These are phyloP conservation scores for Bryconaethiops microstoma DNA, from an alignment of 2,797 vertebrate species.

Conservation along the genomic window DNA sequence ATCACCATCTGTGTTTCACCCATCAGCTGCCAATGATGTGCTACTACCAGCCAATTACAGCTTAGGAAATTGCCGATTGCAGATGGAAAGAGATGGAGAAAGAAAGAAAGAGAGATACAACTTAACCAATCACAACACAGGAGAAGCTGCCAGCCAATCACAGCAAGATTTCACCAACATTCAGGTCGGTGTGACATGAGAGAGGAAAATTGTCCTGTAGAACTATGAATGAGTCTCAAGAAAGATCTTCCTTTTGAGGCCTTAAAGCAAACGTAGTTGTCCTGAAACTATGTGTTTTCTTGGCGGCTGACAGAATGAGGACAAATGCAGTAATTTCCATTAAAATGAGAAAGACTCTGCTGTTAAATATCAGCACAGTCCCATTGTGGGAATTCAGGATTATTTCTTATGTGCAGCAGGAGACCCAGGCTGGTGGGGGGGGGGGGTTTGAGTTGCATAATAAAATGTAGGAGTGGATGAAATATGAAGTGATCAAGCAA, in stretches of 20 bases:
- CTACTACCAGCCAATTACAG: background rate
- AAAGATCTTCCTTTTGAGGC: background rate
- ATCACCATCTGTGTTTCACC: too few relatives aligned
- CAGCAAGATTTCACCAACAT: background rate
- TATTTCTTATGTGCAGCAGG: background rate
- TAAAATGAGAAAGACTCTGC: slow-evolving; percentile 63
- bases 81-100: too few relatives aligned
- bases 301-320: slow-evolving; percentile 71
- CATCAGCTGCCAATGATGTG: background rate
- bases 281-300: background rate
- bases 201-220: background rate
- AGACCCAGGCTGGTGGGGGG: background rate
- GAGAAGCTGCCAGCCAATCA: background rate
- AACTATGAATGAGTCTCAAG: background rate
- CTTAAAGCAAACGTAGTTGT: background rate
- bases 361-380: slow-evolving; percentile 45
- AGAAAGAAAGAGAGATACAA: too few relatives aligned
- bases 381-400: slow-evolving; percentile 13
- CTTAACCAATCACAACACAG: background rate
- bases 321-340: slow-evolving; percentile 63
- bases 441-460: slow-evolving; percentile 1
- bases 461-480: slow-evolving; percentile 9
- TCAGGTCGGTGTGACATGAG: background rate
- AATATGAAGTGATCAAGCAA: background rate
- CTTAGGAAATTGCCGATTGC: too few relatives aligned